These are phyloP conservation scores for Allygus modestus DNA, from an alignment of 2,888 invertebrate species.

Conservation along the genomic window DNA sequence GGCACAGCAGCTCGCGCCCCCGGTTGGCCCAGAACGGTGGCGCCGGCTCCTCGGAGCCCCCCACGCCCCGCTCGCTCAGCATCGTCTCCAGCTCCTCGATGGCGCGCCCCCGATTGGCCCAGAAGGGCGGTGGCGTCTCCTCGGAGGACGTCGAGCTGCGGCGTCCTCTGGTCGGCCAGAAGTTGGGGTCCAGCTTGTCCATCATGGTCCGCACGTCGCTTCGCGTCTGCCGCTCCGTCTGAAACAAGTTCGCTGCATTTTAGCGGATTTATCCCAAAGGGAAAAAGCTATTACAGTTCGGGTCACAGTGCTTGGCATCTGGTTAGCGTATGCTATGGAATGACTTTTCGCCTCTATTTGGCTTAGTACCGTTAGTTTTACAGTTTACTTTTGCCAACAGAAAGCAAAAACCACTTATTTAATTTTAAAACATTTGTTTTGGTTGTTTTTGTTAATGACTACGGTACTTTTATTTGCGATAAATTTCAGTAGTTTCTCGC, in stretches of 20 bases:
- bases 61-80: conserved; percentile 27
- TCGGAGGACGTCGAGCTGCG: conserved; percentile 63
- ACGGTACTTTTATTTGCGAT: too few relatives aligned
- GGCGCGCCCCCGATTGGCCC: conserved; percentile 67
- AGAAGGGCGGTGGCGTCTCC: conserved; percentile 66
- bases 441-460: too few relatives aligned
- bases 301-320: too few relatives aligned
- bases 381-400: too few relatives aligned
- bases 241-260: conserved; percentile 26
- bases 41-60: conserved; percentile 26
- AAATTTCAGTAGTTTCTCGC: too few relatives aligned
- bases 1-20: conserved; percentile 30
- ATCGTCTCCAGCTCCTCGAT: conserved; percentile 54
- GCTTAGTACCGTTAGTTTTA: too few relatives aligned
- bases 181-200: conserved; percentile 67
- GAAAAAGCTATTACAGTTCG: too few relatives aligned
- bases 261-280: not conserved
- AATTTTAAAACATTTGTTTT: too few relatives aligned
- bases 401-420: too few relatives aligned
- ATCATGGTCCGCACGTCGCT: conserved; percentile 68
- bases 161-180: conserved; percentile 69
- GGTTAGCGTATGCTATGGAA: too few relatives aligned
- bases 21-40: conserved; percentile 35
- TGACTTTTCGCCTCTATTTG: too few relatives aligned
- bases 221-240: conserved; percentile 62